Evolutionary conservation across 2,888 invertebrate species (phyloP), one percentile per base, ranked within the genome.

Genomic region (Agrotis ipsilon): DNA sequence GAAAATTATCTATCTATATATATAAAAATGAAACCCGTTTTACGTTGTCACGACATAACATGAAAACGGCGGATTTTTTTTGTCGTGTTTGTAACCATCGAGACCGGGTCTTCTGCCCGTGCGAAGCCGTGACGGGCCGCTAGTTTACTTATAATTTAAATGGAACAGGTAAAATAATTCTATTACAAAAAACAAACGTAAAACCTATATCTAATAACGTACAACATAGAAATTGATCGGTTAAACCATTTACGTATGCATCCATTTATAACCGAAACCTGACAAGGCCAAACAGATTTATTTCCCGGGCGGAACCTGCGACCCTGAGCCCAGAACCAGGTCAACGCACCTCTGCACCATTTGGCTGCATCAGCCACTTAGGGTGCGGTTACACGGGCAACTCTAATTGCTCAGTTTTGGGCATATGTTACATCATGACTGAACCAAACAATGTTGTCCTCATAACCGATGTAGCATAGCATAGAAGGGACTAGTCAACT

Each of bases 311-410:
- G 45, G 21, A 60, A 57, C 73, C 70, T 39, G 21, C 46, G 24
- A 65, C 64, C 60, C 51, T 60, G 51, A 60, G 79, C 24, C 4
- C 55, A 13, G 19, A 79, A 62, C 32, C 80, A 61, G 80, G 76
- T 58, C 72, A 78, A 39, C 13, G 52, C 27, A 59, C 32, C 59
- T 32, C 77, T 74, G 77, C 69, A 63, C 48, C 27, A 63, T 71
- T 65, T 64, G 14, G 18, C 72, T 67, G 78, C 81, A 77, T 58
- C 55, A 64, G 39, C 6, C 5, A 21, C 14, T 58, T 51, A 72
- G 19, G 75, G 32, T 18, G 13, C 2, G 45, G 0, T 19, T n/a
- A 51, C 32, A 72, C 18, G 13, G 13, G 14, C 18, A n/a, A 27
- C 14, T 48, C 9, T 4, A 54, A 19, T 39, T 39, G 13, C 52